Percentiles rank a stretch among this genome's conserved stretches.
Evolutionary conservation across 2,888 invertebrate genomes (phyloP).

Genomic region (Panzeria rudis): DNA sequence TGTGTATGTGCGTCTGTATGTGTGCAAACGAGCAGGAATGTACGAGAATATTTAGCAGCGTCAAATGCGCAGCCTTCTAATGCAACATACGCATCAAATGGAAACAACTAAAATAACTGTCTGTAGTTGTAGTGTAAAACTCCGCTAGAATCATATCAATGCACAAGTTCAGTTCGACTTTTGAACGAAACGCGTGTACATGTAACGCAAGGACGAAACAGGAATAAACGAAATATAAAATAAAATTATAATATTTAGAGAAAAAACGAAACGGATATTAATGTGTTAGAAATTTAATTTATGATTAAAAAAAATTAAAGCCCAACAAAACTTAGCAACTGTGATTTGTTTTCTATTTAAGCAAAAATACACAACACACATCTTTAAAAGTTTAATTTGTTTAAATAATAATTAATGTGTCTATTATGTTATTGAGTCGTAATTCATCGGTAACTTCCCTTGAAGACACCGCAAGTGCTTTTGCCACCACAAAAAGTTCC

Average conservation of each 20-base stretch:
- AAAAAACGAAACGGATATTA: conserved; percentile 37
- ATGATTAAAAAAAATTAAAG: conserved; percentile 25
- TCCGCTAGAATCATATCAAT: conserved; percentile 30
- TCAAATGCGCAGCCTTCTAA: conserved; percentile 69
- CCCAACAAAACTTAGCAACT: conserved; percentile 15
- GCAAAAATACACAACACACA: conserved; percentile 15
- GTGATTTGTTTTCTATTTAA: conserved; percentile 43
- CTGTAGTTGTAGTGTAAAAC: conserved; percentile 17
- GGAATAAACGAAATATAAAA: conserved; percentile 25
- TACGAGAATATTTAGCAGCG: conserved; percentile 16
- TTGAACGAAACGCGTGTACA: conserved; percentile 67
- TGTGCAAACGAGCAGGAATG: conserved; percentile 19
- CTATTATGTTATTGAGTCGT: conserved; percentile 80
- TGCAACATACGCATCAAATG: conserved; percentile 49
- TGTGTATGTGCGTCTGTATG: conserved; percentile 6
- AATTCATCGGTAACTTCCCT: conserved; percentile 76
- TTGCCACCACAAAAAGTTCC: conserved; percentile 45
- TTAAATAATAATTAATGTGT: conserved; percentile 38
- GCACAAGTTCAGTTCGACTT: conserved; percentile 70
- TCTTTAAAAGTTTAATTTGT: conserved; percentile 17
- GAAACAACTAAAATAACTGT: conserved; percentile 9
- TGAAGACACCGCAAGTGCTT: conserved; percentile 73
- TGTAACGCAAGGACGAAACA: conserved; percentile 55
- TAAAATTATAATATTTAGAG: not conserved
- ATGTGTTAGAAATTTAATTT: conserved; percentile 10